These are phyloP conservation scores for Prunella himalayana DNA, from an alignment of 2,113 vertebrate genomes.

Conservation along the genomic window DNA sequence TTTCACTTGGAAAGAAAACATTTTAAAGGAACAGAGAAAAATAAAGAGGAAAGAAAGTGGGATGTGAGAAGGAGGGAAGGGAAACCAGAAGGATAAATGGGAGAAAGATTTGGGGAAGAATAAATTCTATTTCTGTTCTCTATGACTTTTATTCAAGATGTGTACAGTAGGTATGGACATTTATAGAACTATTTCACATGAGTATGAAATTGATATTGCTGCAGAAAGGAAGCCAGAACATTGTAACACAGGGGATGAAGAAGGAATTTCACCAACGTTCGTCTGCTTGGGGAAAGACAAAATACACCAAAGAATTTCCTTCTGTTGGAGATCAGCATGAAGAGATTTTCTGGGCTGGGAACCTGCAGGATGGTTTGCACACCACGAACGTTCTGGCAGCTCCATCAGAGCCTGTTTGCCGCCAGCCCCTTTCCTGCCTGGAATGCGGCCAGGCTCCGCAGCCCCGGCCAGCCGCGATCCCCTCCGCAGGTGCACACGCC, in stretches of 20 bases:
- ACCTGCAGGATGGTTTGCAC: background rate
- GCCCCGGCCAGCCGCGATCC: background rate
- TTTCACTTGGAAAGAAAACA: background rate
- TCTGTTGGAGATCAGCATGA: background rate
- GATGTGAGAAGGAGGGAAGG: background rate
- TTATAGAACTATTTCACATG: background rate
- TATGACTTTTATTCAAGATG: background rate
- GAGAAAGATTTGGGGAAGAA: background rate
- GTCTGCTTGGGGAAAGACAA: background rate
- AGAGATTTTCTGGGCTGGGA: background rate
- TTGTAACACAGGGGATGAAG: background rate
- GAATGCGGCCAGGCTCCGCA: background rate
- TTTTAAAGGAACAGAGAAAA: background rate
- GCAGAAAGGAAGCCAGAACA: background rate
- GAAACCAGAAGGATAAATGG: background rate
- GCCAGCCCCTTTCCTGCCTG: background rate
- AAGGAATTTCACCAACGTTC: background rate
- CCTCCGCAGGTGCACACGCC: background rate
- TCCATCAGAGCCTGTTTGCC: background rate
- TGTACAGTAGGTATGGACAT: background rate
- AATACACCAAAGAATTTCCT: background rate
- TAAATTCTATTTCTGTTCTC: background rate
- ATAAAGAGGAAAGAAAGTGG: background rate
- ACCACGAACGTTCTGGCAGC: rapidly evolving
- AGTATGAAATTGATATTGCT: background rate